Conservation (phyloP, 92 coral and sea anemone species). For the Porites lobata region DNA sequence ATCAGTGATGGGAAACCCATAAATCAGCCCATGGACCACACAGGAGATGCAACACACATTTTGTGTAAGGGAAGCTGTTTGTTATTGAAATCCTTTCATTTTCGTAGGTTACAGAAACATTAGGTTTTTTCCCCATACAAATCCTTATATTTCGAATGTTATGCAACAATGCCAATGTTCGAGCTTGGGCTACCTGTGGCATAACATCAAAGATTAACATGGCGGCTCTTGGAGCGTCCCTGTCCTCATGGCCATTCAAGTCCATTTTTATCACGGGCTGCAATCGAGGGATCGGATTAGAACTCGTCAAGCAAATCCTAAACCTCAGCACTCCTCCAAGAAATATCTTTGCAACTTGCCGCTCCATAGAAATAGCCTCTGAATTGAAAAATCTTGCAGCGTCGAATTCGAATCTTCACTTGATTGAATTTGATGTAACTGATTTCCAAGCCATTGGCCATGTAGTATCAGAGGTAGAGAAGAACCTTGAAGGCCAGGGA, state of each 20-base stretch:
- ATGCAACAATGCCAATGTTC: too few relatives aligned
- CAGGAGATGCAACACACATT: too few relatives aligned
- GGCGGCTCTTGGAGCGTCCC: background rate
- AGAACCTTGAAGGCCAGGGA: constrained; percentile 59
- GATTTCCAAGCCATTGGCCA: constrained; percentile 43
- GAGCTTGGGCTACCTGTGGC: too few relatives aligned
- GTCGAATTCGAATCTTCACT: constrained; percentile 60
- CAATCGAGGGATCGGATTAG: constrained; percentile 89
- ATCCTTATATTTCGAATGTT: too few relatives aligned
- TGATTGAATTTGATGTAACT: constrained; percentile 79
- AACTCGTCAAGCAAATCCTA: constrained; percentile 79
- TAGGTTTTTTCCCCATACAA: too few relatives aligned
- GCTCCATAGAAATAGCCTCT: constrained; percentile 68
- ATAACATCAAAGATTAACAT: background rate
- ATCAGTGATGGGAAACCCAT: too few relatives aligned
- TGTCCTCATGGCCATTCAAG: constrained; percentile 10
- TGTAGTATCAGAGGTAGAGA: constrained; percentile 65
- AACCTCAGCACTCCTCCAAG: constrained; percentile 73
- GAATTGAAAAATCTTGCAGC: constrained; percentile 70
- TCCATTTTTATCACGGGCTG: constrained; percentile 86
- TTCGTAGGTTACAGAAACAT: too few relatives aligned
- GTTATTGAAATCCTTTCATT: too few relatives aligned
- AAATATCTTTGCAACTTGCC: constrained; percentile 82
- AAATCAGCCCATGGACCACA: too few relatives aligned
- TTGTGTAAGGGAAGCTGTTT: too few relatives aligned